Evolutionary conservation across 2,113 vertebrate genomes (phyloP), one percentile per base, ranked within the genome.

Genomic region (Setophaga coronata): DNA sequence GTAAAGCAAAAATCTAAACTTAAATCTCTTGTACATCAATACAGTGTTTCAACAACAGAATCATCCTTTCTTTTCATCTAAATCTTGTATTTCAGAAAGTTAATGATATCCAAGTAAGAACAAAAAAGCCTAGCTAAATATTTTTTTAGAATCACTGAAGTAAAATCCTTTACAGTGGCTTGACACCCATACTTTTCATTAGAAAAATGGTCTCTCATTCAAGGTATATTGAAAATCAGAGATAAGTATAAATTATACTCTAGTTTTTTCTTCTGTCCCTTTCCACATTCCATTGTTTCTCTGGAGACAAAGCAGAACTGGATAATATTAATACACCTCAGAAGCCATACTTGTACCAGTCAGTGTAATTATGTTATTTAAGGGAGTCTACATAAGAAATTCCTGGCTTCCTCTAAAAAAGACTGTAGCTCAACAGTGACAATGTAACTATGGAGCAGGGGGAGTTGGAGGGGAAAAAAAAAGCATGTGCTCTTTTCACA

Each of bases 371-470:
- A 38, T 29, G 8, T 33, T 69, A 64, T 83, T 79, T 74, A 76
- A 70, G 21, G 3, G 15, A 45, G 34, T 57, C 24, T 78, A 66
- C 12, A 40, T 12, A 18, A 40, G 18, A 71, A 87, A 61, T 26
- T 83, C 24, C 28, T 65, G 36, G 8, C 14, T 54, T 48, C 17
- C 26, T 74, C n/a, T 69, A 58, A 20, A 73, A 48, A 48, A 48
- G 19, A 43, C 11, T 43, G 14, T 18, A 82, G 9, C 5, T 34
- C 18, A 80, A 65, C 6, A 61, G 34, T 25, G 42, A 64, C 19
- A 48, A 17, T 2, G 7, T 7, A 24, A 65, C 54, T 18, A 18
- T 1, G 7, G 24, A 6, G 4, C 0, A 1, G 2, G 18, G 31
- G 13, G 6, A 21, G 12, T 8, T 45, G 31, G 6, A 21, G 7